Evolutionary conservation across 2,113 vertebrate species (phyloP).

Genomic region (Tretioscincus oriximinensis): DNA sequence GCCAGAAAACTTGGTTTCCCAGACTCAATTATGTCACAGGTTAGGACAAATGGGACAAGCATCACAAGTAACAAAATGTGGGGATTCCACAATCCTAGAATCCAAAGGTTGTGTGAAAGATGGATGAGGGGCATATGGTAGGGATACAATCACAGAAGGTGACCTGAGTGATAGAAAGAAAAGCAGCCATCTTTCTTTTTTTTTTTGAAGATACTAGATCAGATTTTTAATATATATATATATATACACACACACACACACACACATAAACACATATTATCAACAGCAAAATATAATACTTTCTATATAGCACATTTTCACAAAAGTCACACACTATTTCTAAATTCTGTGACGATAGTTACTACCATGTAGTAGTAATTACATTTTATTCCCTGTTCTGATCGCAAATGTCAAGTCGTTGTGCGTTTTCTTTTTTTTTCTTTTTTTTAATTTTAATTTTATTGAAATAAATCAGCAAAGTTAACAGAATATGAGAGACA

Average conservation of each 20-base stretch:
- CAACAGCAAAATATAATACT: not conserved
- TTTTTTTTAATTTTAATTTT: too few relatives aligned
- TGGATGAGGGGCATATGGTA: not conserved
- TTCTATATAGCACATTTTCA: not conserved
- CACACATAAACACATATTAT: not conserved
- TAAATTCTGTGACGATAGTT: too few relatives aligned
- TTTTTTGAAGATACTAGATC: not conserved
- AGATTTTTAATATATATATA: not conserved
- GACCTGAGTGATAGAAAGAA: not conserved
- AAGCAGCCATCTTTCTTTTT: not conserved
- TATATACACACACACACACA: too few relatives aligned
- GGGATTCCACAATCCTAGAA: too few relatives aligned
- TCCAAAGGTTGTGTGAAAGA: too few relatives aligned
- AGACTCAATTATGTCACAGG: too few relatives aligned
- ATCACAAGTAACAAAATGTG: too few relatives aligned
- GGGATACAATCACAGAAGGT: not conserved
- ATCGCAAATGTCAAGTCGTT: not conserved
- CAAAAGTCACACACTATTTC: too few relatives aligned
- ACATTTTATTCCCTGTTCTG: not conserved
- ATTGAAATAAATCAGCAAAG: too few relatives aligned
- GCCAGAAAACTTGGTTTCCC: too few relatives aligned
- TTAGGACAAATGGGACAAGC: too few relatives aligned
- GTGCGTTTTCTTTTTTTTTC: not conserved
- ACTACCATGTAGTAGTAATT: not conserved
- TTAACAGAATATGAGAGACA: too few relatives aligned